Evolutionary conservation across 1,140 invertebrate genomes (phyloP).

Genomic region (Trichonephila inaurata): DNA sequence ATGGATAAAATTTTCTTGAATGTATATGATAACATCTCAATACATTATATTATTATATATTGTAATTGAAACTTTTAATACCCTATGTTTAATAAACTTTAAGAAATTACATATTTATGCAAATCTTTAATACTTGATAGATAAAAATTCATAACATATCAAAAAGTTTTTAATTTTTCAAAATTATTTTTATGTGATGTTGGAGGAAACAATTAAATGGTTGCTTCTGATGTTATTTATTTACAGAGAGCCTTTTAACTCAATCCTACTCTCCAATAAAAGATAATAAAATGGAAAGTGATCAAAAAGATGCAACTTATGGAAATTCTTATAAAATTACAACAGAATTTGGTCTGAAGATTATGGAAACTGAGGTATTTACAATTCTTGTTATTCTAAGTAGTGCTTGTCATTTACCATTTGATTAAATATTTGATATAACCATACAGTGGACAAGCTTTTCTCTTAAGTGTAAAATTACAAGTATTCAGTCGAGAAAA

Average conservation of each 20-base stretch:
- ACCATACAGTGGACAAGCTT: too few relatives aligned
- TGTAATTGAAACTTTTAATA: too few relatives aligned
- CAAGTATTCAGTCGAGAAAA: too few relatives aligned
- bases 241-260: conserved; percentile 83
- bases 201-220: too few relatives aligned
- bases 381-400: conserved; percentile 78
- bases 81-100: background rate
- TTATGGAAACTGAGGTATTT: conserved; percentile 32
- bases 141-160: too few relatives aligned
- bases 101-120: background rate
- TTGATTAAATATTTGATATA: conserved; percentile 82
- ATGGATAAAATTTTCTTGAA: too few relatives aligned
- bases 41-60: too few relatives aligned
- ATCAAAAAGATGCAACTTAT: conserved; percentile 37
- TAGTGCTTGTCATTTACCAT: conserved; percentile 85
- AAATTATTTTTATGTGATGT: too few relatives aligned
- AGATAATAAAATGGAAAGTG: conserved; percentile 69
- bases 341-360: conserved; percentile 86
- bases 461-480: too few relatives aligned
- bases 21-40: too few relatives aligned
- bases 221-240: background rate
- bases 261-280: conserved; percentile 79
- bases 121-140: too few relatives aligned
- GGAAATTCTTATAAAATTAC: conserved; percentile 82
- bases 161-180: too few relatives aligned